Conservation (phyloP, 2,888 invertebrate species). For the Protonemura montana region DNA sequence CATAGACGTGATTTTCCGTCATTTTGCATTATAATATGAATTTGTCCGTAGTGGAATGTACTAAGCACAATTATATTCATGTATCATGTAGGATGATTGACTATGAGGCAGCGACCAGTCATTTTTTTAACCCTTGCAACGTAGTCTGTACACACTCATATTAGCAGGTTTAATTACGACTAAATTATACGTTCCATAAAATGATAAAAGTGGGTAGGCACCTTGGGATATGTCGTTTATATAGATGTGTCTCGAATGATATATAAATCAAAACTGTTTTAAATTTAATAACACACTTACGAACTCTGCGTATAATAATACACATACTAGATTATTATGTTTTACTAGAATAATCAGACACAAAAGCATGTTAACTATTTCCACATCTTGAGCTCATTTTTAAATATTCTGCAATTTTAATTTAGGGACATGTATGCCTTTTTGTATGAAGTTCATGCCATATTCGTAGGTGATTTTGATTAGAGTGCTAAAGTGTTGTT, state of each 20-base stretch:
- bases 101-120: not conserved
- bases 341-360: not conserved
- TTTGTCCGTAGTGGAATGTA: not conserved
- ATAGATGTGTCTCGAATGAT: constrained; percentile 43
- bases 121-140: not conserved
- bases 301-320: not conserved
- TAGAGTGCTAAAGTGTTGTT: constrained; percentile 40
- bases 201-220: constrained; percentile 43
- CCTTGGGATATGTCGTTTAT: constrained; percentile 44
- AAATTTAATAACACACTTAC: constrained; percentile 43
- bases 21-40: not conserved
- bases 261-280: constrained; percentile 38
- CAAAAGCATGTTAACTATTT: not conserved
- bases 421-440: not conserved
- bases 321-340: not conserved
- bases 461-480: constrained; percentile 26
- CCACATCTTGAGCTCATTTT: not conserved
- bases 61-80: constrained; percentile 5
- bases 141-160: constrained; percentile 34
- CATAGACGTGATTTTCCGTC: not conserved
- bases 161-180: constrained; percentile 45
- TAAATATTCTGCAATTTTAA: not conserved
- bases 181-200: constrained; percentile 45
- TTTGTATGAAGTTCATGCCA: constrained; percentile 10
- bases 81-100: constrained; percentile 14